phyloP scores from a whole-genome alignment of 2,888 invertebrate genomes.

The Pinctada fucata region DNA sequence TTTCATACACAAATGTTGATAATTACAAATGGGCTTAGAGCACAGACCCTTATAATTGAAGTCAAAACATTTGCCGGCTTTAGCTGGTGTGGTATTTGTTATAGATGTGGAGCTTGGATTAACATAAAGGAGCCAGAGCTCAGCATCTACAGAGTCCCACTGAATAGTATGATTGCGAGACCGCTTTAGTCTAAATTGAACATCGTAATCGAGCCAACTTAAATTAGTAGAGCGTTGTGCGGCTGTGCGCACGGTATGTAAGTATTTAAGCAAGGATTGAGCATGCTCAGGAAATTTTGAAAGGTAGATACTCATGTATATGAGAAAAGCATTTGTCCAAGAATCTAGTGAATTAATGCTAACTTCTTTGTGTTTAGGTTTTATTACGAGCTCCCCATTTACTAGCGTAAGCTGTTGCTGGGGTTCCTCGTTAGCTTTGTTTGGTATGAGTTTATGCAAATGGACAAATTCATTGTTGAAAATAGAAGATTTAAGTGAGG shows the following conservation, averaged over 20 bases:
- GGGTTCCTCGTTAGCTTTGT: neutral
- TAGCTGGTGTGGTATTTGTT: neutral
- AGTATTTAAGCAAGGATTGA: constrained; percentile 3
- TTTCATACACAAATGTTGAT: neutral
- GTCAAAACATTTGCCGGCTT: constrained; percentile 1
- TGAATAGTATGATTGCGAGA: neutral
- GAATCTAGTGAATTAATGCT: constrained; percentile 1
- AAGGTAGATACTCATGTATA: neutral
- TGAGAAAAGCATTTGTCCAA: constrained; percentile 15
- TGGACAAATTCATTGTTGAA: neutral
- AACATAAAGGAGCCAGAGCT: no score
- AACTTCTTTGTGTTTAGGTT: constrained; percentile 3
- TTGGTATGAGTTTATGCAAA: neutral
- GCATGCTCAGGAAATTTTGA: neutral
- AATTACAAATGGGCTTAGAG: neutral
- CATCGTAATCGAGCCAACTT: neutral
- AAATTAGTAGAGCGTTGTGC: neutral
- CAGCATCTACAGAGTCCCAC: no score
- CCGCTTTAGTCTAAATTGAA: neutral
- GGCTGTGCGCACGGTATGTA: constrained; percentile 7
- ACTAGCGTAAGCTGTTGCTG: no score
- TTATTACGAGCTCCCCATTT: neutral
- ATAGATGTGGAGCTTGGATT: neutral
- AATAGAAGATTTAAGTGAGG: neutral
- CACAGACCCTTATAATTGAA: no score